These are phyloP conservation scores for Geodia barretti DNA, from an alignment of 37 sponge, comb jelly and placozoan genomes.

Conservation along the genomic window DNA sequence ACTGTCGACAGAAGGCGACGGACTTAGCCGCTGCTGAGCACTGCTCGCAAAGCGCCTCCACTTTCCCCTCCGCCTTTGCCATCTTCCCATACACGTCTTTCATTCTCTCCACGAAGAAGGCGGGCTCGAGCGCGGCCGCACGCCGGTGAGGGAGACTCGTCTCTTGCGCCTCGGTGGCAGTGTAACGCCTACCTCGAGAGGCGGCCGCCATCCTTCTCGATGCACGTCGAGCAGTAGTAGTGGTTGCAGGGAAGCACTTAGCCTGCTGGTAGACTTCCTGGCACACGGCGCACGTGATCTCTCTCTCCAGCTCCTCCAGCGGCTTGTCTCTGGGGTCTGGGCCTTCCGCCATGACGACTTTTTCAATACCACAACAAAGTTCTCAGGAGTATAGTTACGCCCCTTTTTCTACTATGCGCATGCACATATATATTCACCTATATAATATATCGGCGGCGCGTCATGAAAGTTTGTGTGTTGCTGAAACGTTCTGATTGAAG, in stretches of 20 bases:
- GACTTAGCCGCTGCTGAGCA: slow-evolving; percentile 15
- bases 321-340: too few species aligned
- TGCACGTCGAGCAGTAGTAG: slow-evolving; percentile 52
- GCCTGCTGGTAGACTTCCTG: slow-evolving; percentile 29
- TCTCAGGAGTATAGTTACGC: too few species aligned
- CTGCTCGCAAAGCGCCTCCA: slow-evolving; percentile 26
- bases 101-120: slow-evolving; percentile 40
- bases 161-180: slow-evolving; percentile 30
- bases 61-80: slow-evolving; percentile 14
- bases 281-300: slow-evolving; percentile 48
- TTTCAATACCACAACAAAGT: too few species aligned
- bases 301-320: slow-evolving; percentile 22
- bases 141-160: slow-evolving; percentile 13
- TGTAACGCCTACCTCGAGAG: slow-evolving; percentile 7
- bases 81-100: slow-evolving; percentile 21
- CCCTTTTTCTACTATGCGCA: too few species aligned
- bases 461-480: too few species aligned
- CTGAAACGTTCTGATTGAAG: too few species aligned
- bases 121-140: slow-evolving; percentile 14
- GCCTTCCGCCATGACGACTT: too few species aligned
- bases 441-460: too few species aligned
- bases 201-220: slow-evolving; percentile 23
- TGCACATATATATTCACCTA: too few species aligned
- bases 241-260: slow-evolving; percentile 46
- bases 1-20: slow-evolving; percentile 35